Base-by-base conservation (phyloP, 2,888 invertebrate species). In the Hecatera dysodea region DNA sequence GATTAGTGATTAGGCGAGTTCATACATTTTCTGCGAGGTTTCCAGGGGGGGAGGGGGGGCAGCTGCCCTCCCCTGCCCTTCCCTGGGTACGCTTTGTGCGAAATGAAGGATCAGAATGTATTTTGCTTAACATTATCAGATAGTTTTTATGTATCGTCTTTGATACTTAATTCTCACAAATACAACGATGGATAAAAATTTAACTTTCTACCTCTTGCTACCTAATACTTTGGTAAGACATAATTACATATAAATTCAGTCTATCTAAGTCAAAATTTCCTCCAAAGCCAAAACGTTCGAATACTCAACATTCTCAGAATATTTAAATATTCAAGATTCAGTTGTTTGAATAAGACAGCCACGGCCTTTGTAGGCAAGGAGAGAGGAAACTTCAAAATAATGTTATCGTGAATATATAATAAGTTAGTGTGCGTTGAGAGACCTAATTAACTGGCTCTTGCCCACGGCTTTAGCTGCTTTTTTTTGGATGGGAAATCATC, bases 241-340 rank as follows among this genome's bases (percentile, higher is more conserved):
- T 39, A 39, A 1, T 7, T 56, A 36, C 5, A 22, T 11, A 48
- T 17, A 33, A 11, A 27, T 63, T 27, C 36, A 55, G 42, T 11
- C 3, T 29, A 33, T 1, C 19, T 2, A 46, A 27, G 17, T 6
- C 8, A 2, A 50, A 56, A 56, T 67, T 12, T 24, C n/a, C 17
- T n/a, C 48, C 9, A 50, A 67, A 56, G 57, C 29, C n/a, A 57
- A 29, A 56, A 8, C 9, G 12, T 42, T 50, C 0, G 9, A 19
- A 55, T 24, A 17, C 24, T 36, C 17, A 15, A 24, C 15, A 57
- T 67, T 42, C 29, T 12, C 11, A 0, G 15, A 42, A 15, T 15
- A 52, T 19, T 61, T 19, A 70, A 60, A 61, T 69, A 71, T 71
- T 44, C 70, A 69, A 27, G 36, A 52, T 3, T 44, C 52, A 22